Conservation (phyloP, 1,140 invertebrate species). For the Ceratoteleas bidentatus region DNA sequence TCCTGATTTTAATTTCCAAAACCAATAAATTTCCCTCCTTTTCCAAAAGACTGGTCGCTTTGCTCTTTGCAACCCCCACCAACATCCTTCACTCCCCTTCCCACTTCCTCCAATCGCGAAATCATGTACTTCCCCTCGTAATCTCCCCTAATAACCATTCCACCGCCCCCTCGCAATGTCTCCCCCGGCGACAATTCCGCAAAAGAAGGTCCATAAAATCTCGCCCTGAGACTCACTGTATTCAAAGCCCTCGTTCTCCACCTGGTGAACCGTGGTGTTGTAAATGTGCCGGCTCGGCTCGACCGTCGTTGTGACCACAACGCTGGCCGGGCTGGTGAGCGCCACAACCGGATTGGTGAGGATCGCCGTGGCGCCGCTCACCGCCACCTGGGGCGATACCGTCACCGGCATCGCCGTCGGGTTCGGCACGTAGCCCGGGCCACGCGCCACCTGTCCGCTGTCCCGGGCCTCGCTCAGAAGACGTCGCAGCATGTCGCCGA, state of each 20-base stretch:
- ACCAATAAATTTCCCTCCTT: too few species aligned
- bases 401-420: conserved; percentile 68
- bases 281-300: conserved; percentile 74
- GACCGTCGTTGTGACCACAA: conserved; percentile 72
- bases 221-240: conserved; percentile 74
- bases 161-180: too few species aligned
- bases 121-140: too few species aligned
- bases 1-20: too few species aligned
- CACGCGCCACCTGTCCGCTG: conserved; percentile 42
- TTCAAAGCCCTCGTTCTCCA: conserved; percentile 78
- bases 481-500: conserved; percentile 68
- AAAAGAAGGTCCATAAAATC: too few species aligned
- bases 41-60: too few species aligned
- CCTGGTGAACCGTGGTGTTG: conserved; percentile 75
- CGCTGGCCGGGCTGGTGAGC: conserved; percentile 67
- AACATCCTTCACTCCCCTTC: too few species aligned
- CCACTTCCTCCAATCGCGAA: too few species aligned
- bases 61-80: too few species aligned
- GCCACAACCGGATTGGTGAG: conserved; percentile 76
- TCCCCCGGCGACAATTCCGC: too few species aligned
- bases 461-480: conserved; percentile 51
- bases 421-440: conserved; percentile 67
- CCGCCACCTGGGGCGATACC: conserved; percentile 70
- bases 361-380: conserved; percentile 74
- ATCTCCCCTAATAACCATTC: too few species aligned